Evolutionary conservation across 1,140 invertebrate species (phyloP), one percentile per base, ranked within the genome.

Genomic region (Hylyphantes graminicola): DNA sequence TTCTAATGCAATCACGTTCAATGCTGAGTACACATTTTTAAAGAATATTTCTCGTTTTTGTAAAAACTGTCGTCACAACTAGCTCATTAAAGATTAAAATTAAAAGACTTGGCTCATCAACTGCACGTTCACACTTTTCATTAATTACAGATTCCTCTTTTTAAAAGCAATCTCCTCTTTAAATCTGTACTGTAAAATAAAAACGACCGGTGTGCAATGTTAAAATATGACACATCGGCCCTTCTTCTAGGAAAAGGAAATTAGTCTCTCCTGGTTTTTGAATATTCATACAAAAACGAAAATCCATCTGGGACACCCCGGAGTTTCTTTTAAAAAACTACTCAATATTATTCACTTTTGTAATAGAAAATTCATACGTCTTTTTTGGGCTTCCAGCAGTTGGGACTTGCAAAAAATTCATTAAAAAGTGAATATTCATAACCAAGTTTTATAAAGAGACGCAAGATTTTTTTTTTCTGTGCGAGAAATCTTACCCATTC

Each of bases 401-500:
- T 70, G 79, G 67, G 68, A 81, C n/a, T 7, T 8, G 13, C 51
- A 81, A 73, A 72, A 73, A 81, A 73, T 70, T 70, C 67, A 81
- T 73, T 81, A 81, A 81, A 81, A 81, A 81, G 55, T 81, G 79
- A 81, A 81, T 81, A 81, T 81, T 81, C 79, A 81, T 81, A 81
- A 63, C 55, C 15, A 12, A 4, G 64, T 51, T n/a, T 67, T 54
- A 19, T n/a, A 21, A 55, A 51, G 35, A 59, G 55, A 4, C 7
- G 51, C 35, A 50, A 50, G 7, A 51, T 48, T 64, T 73, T 67
- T 12, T 70, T 72, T 73, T 74, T 57, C 57, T 19, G 21, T 15
- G 19, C 72, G 15, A 11, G 35, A 76, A 76, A 70, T 80, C 50
- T 59, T 80, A 35, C 64, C 19, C 65, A 70, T 51, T 73, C 64